phyloP scores from a whole-genome alignment of 2,113 vertebrate species.

The Hydrochoerus hydrochaeris region DNA sequence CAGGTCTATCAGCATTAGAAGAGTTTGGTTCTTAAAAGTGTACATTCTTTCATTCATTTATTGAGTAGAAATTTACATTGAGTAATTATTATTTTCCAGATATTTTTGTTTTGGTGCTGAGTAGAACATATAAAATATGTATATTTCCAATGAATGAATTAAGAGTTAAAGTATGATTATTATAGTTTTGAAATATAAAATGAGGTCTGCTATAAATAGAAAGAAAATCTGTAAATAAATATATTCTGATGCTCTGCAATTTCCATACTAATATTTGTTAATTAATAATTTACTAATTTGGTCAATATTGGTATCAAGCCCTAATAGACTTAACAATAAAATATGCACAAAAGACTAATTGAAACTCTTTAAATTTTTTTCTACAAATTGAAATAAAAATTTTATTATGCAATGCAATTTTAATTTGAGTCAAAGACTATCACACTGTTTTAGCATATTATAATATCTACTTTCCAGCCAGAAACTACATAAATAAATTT shows the following conservation, averaged over 20 bases:
- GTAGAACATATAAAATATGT: not conserved
- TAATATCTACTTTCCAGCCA: constrained; percentile 12
- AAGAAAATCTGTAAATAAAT: constrained; percentile 5
- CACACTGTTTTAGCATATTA: not conserved
- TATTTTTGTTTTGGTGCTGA: not conserved
- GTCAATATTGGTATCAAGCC: not conserved
- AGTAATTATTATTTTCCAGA: not conserved
- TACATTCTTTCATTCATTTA: not conserved
- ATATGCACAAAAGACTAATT: not conserved
- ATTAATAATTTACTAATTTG: not conserved
- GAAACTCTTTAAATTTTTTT: not conserved
- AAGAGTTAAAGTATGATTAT: not conserved
- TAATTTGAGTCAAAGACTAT: not conserved
- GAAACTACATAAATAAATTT: no score
- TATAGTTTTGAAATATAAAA: constrained; percentile 24
- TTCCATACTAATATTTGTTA: not conserved
- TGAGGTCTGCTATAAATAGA: not conserved
- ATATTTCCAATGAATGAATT: not conserved
- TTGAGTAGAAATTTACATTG: not conserved
- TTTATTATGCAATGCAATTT: constrained; percentile 21
- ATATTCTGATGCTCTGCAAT: not conserved
- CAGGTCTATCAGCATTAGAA: not conserved
- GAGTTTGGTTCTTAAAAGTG: not conserved
- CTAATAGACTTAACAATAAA: not conserved
- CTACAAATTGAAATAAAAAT: not conserved